Percentiles rank a stretch among this genome's conserved stretches.
Conservation (phyloP, 2,113 vertebrate species). For the Pelecanoides urinatrix region DNA sequence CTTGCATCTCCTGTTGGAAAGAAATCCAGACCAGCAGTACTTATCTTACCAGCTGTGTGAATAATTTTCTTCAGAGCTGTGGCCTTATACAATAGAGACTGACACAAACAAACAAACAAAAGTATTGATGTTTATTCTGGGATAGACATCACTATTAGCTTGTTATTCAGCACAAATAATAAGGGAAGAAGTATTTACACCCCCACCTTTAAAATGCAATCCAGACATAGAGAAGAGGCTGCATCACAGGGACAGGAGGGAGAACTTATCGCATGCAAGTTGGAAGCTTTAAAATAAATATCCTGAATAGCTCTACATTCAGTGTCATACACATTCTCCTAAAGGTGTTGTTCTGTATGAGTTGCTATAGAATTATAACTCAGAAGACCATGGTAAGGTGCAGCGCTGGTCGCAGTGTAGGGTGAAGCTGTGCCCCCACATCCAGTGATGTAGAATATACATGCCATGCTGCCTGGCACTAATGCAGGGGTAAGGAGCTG, state of each 20-base stretch:
- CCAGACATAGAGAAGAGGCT: background rate
- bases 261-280: background rate
- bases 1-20: background rate
- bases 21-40: background rate
- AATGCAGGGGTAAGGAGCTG: background rate
- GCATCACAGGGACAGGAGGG: background rate
- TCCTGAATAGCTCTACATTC: background rate
- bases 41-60: background rate
- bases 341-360: background rate
- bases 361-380: background rate
- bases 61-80: background rate
- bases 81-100: background rate
- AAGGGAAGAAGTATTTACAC: background rate
- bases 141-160: background rate
- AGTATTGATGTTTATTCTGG: background rate
- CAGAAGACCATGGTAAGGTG: background rate
- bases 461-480: no score
- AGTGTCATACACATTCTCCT: background rate
- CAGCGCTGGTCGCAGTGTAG: rapidly evolving
- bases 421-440: background rate
- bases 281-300: background rate
- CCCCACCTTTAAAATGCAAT: background rate
- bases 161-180: background rate
- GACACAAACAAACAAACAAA: background rate
- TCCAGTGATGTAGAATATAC: no score